Evolutionary conservation across 1,140 invertebrate species (phyloP).

Genomic region (Riptortus pedestris): DNA sequence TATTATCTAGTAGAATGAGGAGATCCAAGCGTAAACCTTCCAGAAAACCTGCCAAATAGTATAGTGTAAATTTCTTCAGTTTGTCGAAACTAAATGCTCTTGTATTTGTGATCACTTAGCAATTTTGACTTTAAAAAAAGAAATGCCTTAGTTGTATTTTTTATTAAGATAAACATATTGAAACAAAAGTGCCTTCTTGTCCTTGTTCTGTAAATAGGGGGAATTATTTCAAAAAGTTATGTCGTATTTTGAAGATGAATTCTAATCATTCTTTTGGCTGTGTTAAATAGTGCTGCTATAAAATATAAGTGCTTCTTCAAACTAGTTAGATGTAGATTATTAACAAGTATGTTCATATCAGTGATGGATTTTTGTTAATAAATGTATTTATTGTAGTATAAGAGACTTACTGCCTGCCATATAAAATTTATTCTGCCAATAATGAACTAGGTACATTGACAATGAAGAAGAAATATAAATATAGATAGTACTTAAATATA

Average conservation of each 20-base stretch:
- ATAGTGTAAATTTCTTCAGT: background rate
- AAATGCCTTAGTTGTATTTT: background rate
- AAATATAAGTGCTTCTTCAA: background rate
- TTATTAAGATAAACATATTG: too few species aligned
- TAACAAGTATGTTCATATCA: background rate
- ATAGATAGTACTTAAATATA: too few species aligned
- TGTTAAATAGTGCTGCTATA: background rate
- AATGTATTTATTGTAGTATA: too few species aligned
- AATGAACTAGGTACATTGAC: too few species aligned
- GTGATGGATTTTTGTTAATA: background rate
- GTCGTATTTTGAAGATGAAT: background rate
- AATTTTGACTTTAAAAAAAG: background rate
- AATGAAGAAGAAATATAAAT: too few species aligned
- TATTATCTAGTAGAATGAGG: background rate
- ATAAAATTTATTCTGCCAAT: too few species aligned
- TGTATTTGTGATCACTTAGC: background rate
- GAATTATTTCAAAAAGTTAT: background rate
- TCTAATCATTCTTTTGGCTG: background rate
- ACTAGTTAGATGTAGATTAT: too few species aligned
- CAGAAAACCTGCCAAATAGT: background rate
- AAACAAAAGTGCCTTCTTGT: slow-evolving; percentile 14
- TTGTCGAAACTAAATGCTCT: background rate
- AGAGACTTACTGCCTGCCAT: too few species aligned
- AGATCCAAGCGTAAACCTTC: background rate
- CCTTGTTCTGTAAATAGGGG: slow-evolving; percentile 1